Evolutionary conservation across 2,113 vertebrate species (phyloP).

Genomic region (Pterocles gutturalis): DNA sequence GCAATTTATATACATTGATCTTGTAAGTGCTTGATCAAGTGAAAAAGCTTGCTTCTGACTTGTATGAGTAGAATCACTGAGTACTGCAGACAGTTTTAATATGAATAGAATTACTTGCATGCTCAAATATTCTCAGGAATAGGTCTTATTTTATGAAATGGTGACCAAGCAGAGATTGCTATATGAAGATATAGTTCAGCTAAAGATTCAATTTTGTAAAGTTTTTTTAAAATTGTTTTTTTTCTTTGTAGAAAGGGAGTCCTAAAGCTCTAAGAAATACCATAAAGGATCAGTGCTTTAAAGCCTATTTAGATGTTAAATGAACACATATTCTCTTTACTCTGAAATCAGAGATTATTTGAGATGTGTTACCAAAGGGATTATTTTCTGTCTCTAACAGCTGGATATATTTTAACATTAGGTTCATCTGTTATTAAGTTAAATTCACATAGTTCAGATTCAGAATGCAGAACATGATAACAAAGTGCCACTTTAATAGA

Average conservation of each 20-base stretch:
- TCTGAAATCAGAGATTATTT: conserved; percentile 62
- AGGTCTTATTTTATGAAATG: neutral
- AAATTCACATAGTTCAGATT: conserved; percentile 60
- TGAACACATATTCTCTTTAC: conserved; percentile 35
- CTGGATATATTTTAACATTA: conserved; percentile 74
- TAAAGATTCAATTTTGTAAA: neutral
- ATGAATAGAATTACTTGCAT: neutral
- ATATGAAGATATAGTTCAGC: neutral
- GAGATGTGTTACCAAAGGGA: conserved; percentile 60
- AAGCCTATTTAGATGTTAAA: conserved; percentile 42
- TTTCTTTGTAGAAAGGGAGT: neutral
- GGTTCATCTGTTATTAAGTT: conserved; percentile 50
- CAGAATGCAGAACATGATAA: conserved; percentile 23
- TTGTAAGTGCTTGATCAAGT: neutral
- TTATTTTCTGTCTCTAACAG: conserved; percentile 71
- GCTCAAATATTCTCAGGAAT: neutral
- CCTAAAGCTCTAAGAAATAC: neutral
- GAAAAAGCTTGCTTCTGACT: neutral
- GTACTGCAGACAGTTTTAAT: neutral
- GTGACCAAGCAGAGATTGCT: neutral
- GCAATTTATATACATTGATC: neutral
- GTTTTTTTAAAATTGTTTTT: neutral
- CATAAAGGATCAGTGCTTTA: neutral
- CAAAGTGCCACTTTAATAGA: conserved; percentile 46
- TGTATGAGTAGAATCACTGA: neutral